Conservation (phyloP, 1,140 invertebrate genomes). For the Hydropsyche tenuis region DNA sequence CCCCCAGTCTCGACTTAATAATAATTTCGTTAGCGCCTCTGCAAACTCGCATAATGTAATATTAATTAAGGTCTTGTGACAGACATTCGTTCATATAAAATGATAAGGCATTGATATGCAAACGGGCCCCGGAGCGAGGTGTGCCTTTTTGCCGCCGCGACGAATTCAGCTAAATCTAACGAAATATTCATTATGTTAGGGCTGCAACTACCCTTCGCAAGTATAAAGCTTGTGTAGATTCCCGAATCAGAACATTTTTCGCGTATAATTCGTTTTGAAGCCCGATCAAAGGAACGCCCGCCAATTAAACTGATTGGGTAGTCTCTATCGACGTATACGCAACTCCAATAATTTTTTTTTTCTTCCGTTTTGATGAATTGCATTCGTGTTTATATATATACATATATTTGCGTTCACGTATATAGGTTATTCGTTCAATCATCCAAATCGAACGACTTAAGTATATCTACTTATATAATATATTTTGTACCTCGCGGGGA, state of each 20-base stretch:
- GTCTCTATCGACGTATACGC: no score
- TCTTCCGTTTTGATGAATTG: no score
- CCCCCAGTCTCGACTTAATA: constrained; percentile 14
- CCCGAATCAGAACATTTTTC: no score
- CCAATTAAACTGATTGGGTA: no score
- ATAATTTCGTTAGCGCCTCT: constrained; percentile 33
- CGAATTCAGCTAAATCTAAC: constrained; percentile 23
- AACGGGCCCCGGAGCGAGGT: constrained; percentile 15
- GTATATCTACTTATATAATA: neutral
- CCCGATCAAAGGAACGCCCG: no score
- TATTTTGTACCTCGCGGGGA: neutral
- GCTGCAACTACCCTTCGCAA: neutral
- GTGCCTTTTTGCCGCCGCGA: constrained; percentile 10
- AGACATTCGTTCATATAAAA: constrained; percentile 40
- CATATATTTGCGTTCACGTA: no score
- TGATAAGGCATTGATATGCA: constrained; percentile 41
- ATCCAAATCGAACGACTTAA: neutral
- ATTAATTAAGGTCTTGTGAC: constrained; percentile 35
- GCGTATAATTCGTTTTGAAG: no score
- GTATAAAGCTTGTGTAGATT: no score
- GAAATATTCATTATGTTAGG: constrained; percentile 36
- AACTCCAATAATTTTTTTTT: no score
- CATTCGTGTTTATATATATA: no score
- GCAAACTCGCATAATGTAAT: constrained; percentile 39
- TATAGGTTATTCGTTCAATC: no score